Conservation (phyloP, 2,888 invertebrate species). For the Strigamia maritima region DNA sequence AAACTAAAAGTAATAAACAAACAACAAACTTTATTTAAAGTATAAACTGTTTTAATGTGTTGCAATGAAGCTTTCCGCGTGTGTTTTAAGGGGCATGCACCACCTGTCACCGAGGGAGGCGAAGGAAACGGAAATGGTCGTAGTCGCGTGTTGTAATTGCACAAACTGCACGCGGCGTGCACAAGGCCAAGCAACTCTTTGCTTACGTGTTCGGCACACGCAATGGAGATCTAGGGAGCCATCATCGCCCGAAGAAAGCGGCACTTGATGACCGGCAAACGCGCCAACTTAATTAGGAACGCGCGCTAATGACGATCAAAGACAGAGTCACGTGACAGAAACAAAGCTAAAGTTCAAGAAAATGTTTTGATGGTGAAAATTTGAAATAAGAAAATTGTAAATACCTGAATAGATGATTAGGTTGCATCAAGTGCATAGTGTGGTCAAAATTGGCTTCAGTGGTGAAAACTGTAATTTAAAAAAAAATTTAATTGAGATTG, state of each 20-base stretch:
- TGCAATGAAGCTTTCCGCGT: neutral
- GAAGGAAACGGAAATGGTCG: slow-evolving; percentile 16
- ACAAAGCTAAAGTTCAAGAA: neutral
- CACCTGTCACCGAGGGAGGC: slow-evolving; percentile 1
- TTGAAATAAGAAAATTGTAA: neutral
- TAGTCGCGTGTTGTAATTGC: slow-evolving; percentile 11
- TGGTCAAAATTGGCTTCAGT: neutral
- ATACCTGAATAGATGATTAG: too few species aligned
- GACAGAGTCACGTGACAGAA: neutral
- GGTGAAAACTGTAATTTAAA: neutral
- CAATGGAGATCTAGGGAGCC: slow-evolving; percentile 16
- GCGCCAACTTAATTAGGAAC: slow-evolving; percentile 19
- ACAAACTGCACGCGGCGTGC: slow-evolving; percentile 1
- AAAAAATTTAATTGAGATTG: neutral
- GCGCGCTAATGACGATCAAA: slow-evolving; percentile 11
- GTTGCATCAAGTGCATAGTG: neutral
- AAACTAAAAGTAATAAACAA: neutral
- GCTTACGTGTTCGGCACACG: neutral
- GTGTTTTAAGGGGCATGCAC: neutral
- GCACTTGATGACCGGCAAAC: slow-evolving; percentile 17
- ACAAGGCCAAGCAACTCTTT: slow-evolving; percentile 6
- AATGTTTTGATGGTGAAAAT: neutral
- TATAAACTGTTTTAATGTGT: neutral
- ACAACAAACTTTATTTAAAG: neutral
- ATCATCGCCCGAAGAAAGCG: slow-evolving; percentile 2